A percentile compares a stretch with the other conserved stretches of the same genome.
Evolutionary conservation across 2,888 invertebrate species (phyloP).

Genomic region (Drosophila mulleri): DNA sequence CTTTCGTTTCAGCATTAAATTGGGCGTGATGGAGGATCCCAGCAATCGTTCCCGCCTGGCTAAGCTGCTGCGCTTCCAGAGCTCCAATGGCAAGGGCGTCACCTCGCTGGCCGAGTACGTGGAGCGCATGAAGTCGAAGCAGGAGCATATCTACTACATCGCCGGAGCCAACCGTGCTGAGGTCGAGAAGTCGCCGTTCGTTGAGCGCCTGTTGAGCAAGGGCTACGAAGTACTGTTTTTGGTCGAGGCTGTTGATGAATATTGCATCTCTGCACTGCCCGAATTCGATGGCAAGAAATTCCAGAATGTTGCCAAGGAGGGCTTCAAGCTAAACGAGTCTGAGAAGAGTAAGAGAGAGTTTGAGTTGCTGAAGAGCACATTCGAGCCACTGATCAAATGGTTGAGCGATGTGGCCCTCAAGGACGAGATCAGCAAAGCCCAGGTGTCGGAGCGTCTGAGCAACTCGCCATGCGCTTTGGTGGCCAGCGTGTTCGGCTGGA

Average conservation of each 20-base stretch:
- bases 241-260: constrained; percentile 99
- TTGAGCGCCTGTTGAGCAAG: constrained; percentile 95
- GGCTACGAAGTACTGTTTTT: constrained; percentile 98
- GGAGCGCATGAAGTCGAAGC: constrained; percentile 96
- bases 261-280: constrained; percentile 97
- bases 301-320: constrained; percentile 99
- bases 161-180: constrained; percentile 95
- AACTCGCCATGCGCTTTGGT: constrained; percentile 98
- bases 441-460: constrained; percentile 94
- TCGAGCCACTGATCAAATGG: constrained; percentile 96
- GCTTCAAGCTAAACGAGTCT: constrained; percentile 92
- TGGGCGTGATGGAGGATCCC: constrained; percentile 99
- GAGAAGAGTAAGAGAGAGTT: constrained; percentile 90
- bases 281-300: constrained; percentile 99
- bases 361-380: constrained; percentile 91
- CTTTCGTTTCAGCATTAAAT: constrained; percentile 90
- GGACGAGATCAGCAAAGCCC: constrained; percentile 91
- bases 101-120: constrained; percentile 96
- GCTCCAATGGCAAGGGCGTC: constrained; percentile 88
- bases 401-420: constrained; percentile 92
- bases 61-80: constrained; percentile 96
- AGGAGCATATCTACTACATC: constrained; percentile 98
- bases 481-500: constrained; percentile 99
- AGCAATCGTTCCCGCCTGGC: constrained; percentile 97
- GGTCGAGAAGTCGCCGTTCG: constrained; percentile 96